A percentile compares a stretch with the other conserved stretches of the same genome.
phyloP scores from a whole-genome alignment of 1,140 invertebrate genomes.

The Bicyclus anynana region DNA sequence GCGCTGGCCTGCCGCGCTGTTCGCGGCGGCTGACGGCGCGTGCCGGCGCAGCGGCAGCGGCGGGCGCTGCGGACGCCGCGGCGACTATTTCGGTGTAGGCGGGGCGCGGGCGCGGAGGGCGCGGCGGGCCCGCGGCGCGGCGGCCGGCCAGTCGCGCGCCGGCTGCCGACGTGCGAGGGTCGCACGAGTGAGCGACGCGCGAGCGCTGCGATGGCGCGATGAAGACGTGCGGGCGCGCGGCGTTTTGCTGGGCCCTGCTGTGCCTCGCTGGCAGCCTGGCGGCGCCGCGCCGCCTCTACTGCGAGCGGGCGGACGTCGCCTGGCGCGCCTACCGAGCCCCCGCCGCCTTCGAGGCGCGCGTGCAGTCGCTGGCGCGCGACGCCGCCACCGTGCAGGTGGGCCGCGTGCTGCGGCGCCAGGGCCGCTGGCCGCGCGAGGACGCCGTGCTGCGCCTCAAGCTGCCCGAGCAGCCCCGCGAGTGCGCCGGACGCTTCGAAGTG shows the following conservation, averaged over 20 bases:
- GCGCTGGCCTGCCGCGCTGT: too few species aligned
- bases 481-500: constrained; percentile 67
- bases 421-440: constrained; percentile 61
- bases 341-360: constrained; percentile 67
- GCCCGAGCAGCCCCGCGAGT: constrained; percentile 49
- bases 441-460: constrained; percentile 57
- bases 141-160: constrained; percentile 57
- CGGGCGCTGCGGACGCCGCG: constrained; percentile 8
- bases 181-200: constrained; percentile 45
- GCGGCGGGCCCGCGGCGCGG: constrained; percentile 9
- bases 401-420: constrained; percentile 55
- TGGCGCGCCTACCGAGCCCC: constrained; percentile 70
- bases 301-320: constrained; percentile 69
- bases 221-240: constrained; percentile 62
- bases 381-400: constrained; percentile 62
- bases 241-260: constrained; percentile 64
- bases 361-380: constrained; percentile 58
- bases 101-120: constrained; percentile 31
- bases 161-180: constrained; percentile 48
- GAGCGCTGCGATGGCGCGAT: constrained; percentile 67
- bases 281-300: constrained; percentile 67
- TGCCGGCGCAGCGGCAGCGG: background rate
- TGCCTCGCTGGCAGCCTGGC: constrained; percentile 52
- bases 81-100: constrained; percentile 69
- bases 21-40: constrained; percentile 39